Evolutionary conservation across 2,113 vertebrate species (phyloP).

Genomic region (Seriola aureovittata): DNA sequence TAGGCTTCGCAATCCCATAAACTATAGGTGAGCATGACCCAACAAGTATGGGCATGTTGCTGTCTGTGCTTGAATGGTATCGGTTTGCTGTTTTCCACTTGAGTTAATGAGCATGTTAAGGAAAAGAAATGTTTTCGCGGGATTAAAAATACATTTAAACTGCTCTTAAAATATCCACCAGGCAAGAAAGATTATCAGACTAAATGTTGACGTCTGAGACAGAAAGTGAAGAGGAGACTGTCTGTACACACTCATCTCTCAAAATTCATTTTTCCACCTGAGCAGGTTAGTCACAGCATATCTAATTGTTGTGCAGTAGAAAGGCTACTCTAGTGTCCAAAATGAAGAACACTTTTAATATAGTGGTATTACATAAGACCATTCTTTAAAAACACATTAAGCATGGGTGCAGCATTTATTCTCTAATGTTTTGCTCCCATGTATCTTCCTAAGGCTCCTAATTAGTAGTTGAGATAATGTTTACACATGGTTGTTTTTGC

Average conservation of each 20-base stretch:
- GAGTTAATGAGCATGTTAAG: slow-evolving; percentile 1
- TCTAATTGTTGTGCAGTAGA: slow-evolving; percentile 16
- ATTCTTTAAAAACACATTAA: background rate
- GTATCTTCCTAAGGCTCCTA: background rate
- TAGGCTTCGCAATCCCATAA: slow-evolving; percentile 36
- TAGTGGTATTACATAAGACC: background rate
- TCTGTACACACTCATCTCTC: slow-evolving; percentile 13
- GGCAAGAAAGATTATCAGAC: slow-evolving; percentile 3
- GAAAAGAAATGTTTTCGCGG: slow-evolving; percentile 6
- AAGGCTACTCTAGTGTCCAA: slow-evolving; percentile 9
- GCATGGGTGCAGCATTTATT: background rate
- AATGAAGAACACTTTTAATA: background rate
- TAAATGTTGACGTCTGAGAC: slow-evolving; percentile 4
- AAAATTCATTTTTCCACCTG: slow-evolving; percentile 13
- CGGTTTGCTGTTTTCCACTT: background rate
- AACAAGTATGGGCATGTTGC: slow-evolving; percentile 40
- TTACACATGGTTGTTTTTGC: background rate
- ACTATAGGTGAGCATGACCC: slow-evolving; percentile 45
- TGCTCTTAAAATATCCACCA: slow-evolving; percentile 3
- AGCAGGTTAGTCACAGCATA: slow-evolving; percentile 29
- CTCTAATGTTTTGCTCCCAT: background rate
- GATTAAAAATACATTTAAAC: slow-evolving; percentile 18
- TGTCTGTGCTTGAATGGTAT: background rate
- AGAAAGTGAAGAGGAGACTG: slow-evolving; percentile 3
- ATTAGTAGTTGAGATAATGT: background rate